Conservation (phyloP, 2,113 vertebrate species). For the Nerophis ophidion region DNA sequence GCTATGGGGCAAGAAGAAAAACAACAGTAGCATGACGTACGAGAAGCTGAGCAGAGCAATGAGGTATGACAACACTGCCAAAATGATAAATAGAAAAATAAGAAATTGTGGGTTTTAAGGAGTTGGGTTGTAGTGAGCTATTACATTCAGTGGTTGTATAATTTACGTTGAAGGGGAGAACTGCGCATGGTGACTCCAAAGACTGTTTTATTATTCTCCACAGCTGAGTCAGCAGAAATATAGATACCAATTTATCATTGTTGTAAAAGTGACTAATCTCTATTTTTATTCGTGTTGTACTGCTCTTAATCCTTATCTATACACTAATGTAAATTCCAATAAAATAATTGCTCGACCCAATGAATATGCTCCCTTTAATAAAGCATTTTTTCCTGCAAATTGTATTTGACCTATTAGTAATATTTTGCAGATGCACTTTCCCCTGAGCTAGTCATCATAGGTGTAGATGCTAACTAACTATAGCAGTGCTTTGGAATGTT, state of each 20-base stretch:
- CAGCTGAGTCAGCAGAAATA: neutral
- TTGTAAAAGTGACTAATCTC: no score
- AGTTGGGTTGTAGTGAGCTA: neutral
- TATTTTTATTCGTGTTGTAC: neutral
- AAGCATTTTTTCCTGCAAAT: neutral
- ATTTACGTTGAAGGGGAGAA: neutral
- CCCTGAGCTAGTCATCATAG: no score
- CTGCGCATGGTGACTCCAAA: neutral
- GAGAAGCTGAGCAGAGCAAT: slow-evolving; percentile 98
- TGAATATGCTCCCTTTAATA: no score
- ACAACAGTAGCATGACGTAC: slow-evolving; percentile 98
- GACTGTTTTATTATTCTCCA: neutral
- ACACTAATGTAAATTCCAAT: neutral
- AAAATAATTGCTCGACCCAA: neutral
- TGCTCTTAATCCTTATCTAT: neutral
- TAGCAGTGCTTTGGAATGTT: no score
- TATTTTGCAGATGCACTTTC: no score
- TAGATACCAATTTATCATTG: no score
- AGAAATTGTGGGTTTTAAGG: no score
- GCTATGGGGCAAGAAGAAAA: slow-evolving; percentile 98
- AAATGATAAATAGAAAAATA: neutral
- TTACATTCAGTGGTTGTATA: neutral
- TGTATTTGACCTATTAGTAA: no score
- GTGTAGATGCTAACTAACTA: no score
- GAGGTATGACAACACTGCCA: slow-evolving; percentile 72